Evolutionary conservation across 2,888 invertebrate species (phyloP).

Genomic region (Dromius quadrimaculatus): DNA sequence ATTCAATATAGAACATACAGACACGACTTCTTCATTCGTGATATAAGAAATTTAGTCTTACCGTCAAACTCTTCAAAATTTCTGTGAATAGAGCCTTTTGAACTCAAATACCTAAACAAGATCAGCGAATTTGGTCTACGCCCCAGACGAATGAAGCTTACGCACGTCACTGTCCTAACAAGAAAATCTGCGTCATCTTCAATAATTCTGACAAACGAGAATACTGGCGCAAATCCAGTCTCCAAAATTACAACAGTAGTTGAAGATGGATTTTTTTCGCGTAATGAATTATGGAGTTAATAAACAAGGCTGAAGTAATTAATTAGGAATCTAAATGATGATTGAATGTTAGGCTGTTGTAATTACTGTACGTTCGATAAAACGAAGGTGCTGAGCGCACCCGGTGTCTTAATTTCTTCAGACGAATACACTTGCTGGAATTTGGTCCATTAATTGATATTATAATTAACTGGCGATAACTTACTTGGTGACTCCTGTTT

Average conservation of each 20-base stretch:
- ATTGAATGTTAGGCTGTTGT: slow-evolving; percentile 44
- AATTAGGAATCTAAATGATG: slow-evolving; percentile 50
- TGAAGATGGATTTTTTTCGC: not conserved
- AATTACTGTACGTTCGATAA: slow-evolving; percentile 34
- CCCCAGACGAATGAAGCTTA: too few relatives aligned
- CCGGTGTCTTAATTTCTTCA: slow-evolving; percentile 4
- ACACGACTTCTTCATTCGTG: too few relatives aligned
- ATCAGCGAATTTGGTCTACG: too few relatives aligned
- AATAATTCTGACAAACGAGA: too few relatives aligned
- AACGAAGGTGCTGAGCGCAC: not conserved
- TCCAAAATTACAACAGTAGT: not conserved
- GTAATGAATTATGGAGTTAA: slow-evolving; percentile 48
- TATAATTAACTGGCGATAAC: slow-evolving; percentile 2
- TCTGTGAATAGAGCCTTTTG: too few relatives aligned
- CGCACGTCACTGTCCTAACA: too few relatives aligned
- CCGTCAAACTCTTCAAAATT: too few relatives aligned
- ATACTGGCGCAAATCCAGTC: not conserved
- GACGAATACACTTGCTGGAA: not conserved
- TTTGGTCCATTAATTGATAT: slow-evolving; percentile 17
- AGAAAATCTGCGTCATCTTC: too few relatives aligned
- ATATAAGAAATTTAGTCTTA: too few relatives aligned
- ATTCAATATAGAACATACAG: too few relatives aligned
- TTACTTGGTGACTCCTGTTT: too few relatives aligned
- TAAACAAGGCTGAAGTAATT: slow-evolving; percentile 45
- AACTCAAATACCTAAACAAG: too few relatives aligned